These are phyloP conservation scores for Loriculus beryllinus DNA, from an alignment of 2,797 vertebrate genomes.

Conservation along the genomic window DNA sequence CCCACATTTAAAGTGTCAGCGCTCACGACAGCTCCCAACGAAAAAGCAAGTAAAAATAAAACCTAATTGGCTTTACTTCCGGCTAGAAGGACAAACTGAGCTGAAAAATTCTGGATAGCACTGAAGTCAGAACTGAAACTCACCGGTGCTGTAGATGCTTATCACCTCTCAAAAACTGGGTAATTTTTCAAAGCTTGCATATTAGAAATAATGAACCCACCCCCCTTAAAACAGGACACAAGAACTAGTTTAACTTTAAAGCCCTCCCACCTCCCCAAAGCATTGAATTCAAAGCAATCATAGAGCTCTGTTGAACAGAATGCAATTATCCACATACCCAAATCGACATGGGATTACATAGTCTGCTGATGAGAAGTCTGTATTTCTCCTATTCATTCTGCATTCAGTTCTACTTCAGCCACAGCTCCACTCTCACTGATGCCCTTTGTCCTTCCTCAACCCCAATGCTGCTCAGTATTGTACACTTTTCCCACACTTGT, in stretches of 20 bases:
- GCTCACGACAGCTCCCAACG: neutral
- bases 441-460: neutral
- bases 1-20: neutral
- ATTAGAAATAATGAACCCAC: neutral
- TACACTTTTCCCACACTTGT: neutral
- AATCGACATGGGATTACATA: neutral
- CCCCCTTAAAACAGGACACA: neutral
- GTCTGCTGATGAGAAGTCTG: neutral
- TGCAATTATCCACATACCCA: neutral
- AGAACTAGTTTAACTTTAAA: neutral
- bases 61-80: neutral
- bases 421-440: neutral
- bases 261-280: neutral
- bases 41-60: neutral
- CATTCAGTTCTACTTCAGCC: neutral
- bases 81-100: neutral
- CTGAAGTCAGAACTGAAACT: neutral
- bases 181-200: neutral
- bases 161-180: neutral
- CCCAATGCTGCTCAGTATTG: fast-evolving
- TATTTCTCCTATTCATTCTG: neutral
- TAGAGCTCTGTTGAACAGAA: neutral
- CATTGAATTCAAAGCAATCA: neutral
- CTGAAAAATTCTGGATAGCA: neutral
- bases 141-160: neutral